Evolutionary conservation across 2,888 invertebrate species (phyloP).

Genomic region (Andrena bucephala): DNA sequence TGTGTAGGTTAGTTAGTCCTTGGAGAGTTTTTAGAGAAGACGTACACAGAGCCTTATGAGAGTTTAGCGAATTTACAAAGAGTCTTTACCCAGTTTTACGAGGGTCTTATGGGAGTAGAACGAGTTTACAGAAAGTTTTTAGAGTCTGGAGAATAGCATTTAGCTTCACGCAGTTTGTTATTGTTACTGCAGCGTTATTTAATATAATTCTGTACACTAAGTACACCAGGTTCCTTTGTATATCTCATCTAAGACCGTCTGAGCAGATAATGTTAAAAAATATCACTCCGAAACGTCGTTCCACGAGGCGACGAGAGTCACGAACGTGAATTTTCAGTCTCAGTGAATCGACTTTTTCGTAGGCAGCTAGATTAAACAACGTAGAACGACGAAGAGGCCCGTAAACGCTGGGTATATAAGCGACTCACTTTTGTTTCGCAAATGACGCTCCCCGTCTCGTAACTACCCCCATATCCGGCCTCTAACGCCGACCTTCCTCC

Average conservation of each 20-base stretch:
- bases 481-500: slow-evolving; percentile 53
- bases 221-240: background rate
- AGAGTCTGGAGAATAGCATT: too few species aligned
- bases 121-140: too few species aligned
- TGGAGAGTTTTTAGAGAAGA: too few species aligned
- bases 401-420: slow-evolving; percentile 54
- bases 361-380: slow-evolving; percentile 35
- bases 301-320: background rate
- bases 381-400: slow-evolving; percentile 31
- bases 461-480: slow-evolving; percentile 58
- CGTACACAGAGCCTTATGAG: too few species aligned
- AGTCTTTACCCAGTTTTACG: too few species aligned
- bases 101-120: too few species aligned
- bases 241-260: background rate
- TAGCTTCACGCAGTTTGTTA: too few species aligned
- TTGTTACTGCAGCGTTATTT: too few species aligned
- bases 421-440: slow-evolving; percentile 59
- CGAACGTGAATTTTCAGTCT: background rate
- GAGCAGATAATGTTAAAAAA: background rate
- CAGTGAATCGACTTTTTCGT: background rate
- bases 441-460: slow-evolving; percentile 51
- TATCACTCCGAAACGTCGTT: background rate
- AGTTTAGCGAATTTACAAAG: too few species aligned
- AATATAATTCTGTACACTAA: background rate
- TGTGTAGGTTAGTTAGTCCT: too few species aligned